These are phyloP conservation scores for Chironomus riparius DNA, from an alignment of 2,888 invertebrate species.

Conservation along the genomic window DNA sequence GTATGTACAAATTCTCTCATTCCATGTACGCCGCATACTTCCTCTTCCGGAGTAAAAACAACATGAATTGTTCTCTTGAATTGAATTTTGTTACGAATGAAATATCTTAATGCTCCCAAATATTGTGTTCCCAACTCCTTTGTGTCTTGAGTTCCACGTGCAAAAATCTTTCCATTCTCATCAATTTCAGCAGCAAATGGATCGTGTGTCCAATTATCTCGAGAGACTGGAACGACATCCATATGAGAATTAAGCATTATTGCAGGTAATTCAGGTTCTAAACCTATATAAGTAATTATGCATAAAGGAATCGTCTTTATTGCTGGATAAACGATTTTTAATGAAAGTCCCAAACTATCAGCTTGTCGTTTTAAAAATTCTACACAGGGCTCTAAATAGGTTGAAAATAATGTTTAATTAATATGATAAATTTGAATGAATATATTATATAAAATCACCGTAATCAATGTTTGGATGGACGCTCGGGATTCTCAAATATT, in stretches of 20 bases:
- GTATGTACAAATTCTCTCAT: constrained; percentile 69
- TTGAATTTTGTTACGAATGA: constrained; percentile 47
- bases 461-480: constrained; percentile 79
- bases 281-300: constrained; percentile 74
- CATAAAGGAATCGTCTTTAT: constrained; percentile 68
- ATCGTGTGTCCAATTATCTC: constrained; percentile 80
- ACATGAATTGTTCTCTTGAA: constrained; percentile 50
- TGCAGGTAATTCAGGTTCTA: constrained; percentile 56
- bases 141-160: constrained; percentile 83
- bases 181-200: constrained; percentile 84
- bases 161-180: constrained; percentile 75
- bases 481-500: constrained; percentile 70
- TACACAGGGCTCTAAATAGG: constrained; percentile 59
- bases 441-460: constrained; percentile 44
- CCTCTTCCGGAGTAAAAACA: constrained; percentile 47
- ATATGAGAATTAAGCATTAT: constrained; percentile 89
- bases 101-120: constrained; percentile 57
- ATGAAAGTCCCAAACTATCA: constrained; percentile 54
- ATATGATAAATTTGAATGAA: not conserved
- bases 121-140: constrained; percentile 69
- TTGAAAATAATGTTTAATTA: not conserved
- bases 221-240: constrained; percentile 93
- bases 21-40: constrained; percentile 73
- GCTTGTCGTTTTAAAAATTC: constrained; percentile 67
- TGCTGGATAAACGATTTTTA: constrained; percentile 51